Base-by-base conservation (phyloP, 2,888 invertebrate species). In the Protodeltote pygarga region DNA sequence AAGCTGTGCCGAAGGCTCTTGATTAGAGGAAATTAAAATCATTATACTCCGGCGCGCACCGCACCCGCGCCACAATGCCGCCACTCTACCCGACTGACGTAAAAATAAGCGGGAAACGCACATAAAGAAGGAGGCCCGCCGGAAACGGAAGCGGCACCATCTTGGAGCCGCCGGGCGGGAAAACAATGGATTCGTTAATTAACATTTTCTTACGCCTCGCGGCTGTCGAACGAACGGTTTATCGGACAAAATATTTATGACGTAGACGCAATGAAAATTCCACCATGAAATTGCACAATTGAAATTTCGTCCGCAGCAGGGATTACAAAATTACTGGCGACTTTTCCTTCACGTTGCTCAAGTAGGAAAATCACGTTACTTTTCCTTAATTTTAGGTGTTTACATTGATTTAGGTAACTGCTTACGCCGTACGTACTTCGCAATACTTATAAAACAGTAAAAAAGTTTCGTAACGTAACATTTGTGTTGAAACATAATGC, bases 161-260 rank as follows among this genome's bases (percentile, higher is more conserved):
- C 92, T 92, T 92, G 92, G 90, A 86, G 89, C 92, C 93, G 92
- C 90, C 93, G 92, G 92, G 92, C 92, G 92, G 89, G 89, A 92
- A 94, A 94, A 95, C 94, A 95, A 95, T 95, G 93, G 94, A 92
- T 93, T 94, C 94, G 94, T 95, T 95, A 95, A 95, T 95, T 95
- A 95, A 94, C 94, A 94, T 94, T 94, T 94, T 94, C 94, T 94
- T 94, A 93, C 92, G 92, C 92, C 90, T 91, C 89, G 89, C 88
- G 92, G 90, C 92, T 90, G 91, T 91, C 92, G 92, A 91, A 91
- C 90, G 86, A 89, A 92, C 89, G 89, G 89, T 91, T 91, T 92
- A 92, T 92, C 92, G 92, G 92, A 90, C 92, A 87, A 92, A 92
- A 90, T 92, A 90, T 91, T 91, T 91, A 91, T 89, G 88, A 87